These are phyloP conservation scores for Paracentrotus lividus DNA, from an alignment of 53 echinoderm and acorn worm genomes.

Conservation along the genomic window DNA sequence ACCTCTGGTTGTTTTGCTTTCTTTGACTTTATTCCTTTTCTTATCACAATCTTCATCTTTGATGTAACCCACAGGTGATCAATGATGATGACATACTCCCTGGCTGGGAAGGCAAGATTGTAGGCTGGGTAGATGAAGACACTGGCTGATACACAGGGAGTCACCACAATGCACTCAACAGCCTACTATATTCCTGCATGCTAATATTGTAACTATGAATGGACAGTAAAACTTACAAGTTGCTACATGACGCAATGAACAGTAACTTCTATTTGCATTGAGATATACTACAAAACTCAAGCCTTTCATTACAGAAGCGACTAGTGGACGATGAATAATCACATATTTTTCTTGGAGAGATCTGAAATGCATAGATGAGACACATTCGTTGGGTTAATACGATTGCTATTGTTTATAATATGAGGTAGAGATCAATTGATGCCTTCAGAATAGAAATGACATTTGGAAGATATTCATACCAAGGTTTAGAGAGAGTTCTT, in stretches of 20 bases:
- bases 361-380: too few species aligned
- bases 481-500: too few species aligned
- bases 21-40: neutral
- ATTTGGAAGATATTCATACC: neutral
- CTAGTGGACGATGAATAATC: neutral
- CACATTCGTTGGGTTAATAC: too few species aligned
- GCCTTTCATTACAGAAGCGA: neutral
- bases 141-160: conserved; percentile 83
- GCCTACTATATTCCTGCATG: neutral
- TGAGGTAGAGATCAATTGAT: too few species aligned
- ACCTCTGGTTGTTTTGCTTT: neutral
- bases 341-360: too few species aligned
- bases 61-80: conserved; percentile 74
- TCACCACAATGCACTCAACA: neutral
- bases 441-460: neutral
- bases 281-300: neutral
- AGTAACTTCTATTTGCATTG: neutral
- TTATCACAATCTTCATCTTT: neutral
- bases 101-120: conserved; percentile 99
- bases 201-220: neutral
- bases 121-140: conserved; percentile 99
- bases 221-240: neutral
- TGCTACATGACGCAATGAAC: neutral
- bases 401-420: too few species aligned
- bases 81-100: conserved; percentile 99